Evolutionary conservation across 2,113 vertebrate species (phyloP), one percentile per base, ranked within the genome.

Genomic region (Lophura nycthemera): DNA sequence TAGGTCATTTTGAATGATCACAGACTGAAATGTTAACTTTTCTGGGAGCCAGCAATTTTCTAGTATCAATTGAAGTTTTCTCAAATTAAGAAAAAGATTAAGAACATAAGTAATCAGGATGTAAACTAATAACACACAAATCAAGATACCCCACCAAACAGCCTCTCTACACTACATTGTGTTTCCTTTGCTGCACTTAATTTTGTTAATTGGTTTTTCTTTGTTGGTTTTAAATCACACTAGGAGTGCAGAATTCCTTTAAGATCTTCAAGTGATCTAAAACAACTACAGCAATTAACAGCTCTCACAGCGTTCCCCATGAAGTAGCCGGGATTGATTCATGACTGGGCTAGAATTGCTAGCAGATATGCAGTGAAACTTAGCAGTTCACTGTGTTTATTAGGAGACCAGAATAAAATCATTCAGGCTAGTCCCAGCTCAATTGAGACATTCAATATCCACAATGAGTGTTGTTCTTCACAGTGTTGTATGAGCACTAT

Each of bases 201-300:
- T 73, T 83, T 88, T 11, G 12, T 42, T 79, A 83, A 80, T 13
- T 70, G 1, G 30, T 69, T 67, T 65, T 48, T n/a, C 32, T 67
- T 34, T 70, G n/a, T 16, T 90, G 15, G 13, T 40, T 88, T 90
- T 70, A 80, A 83, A 82, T 86, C 42, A 70, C 50, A 86, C 36
- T 64, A 70, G 54, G 18, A 83, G 6, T 18, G 36, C 40, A 70
- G 10, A 52, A 25, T 14, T 60, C 32, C 76, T 76, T 76, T 54
- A 70, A 34, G 27, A 65, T 65, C 38, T 43, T 60, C 48, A 52
- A 18, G 20, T 47, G n/a, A 73, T 69, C 47, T 30, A 65, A 83
- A 25, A 63, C 8, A 93, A 36, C 60, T 74, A 40, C 38, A 76
- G 20, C n/a, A 80, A 66, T 70, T 74, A 73, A 20, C 9, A 76